Evolutionary conservation across 2,113 vertebrate species (phyloP).

Genomic region (Rattus rattus): DNA sequence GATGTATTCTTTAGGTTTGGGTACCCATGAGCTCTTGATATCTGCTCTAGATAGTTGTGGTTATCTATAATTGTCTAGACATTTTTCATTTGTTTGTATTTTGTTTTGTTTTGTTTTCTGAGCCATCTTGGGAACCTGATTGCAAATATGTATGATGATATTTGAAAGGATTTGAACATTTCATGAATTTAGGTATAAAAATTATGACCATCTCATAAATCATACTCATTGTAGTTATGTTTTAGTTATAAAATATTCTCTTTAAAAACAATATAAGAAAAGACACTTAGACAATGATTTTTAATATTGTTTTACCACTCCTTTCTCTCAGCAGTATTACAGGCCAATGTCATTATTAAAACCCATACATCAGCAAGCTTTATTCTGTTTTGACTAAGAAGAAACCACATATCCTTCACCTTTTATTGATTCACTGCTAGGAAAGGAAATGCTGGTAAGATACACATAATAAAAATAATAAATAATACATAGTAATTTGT

Average conservation of each 20-base stretch:
- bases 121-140: not conserved
- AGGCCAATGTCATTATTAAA: conserved; percentile 32
- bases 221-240: not conserved
- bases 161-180: not conserved
- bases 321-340: conserved; percentile 4
- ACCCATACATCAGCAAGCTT: conserved; percentile 55
- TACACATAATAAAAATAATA: conserved; percentile 2
- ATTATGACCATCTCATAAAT: not conserved
- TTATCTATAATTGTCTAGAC: no score
- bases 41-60: not conserved
- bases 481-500: conserved; percentile 35
- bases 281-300: not conserved
- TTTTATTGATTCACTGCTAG: conserved; percentile 56
- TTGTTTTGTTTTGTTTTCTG: not conserved
- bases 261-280: not conserved
- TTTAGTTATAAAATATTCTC: not conserved
- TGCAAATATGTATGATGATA: not conserved
- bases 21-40: not conserved
- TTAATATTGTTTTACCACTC: not conserved
- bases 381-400: conserved; percentile 61
- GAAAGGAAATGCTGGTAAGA: conserved; percentile 58
- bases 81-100: no score
- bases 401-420: conserved; percentile 66
- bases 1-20: not conserved
- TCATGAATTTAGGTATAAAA: not conserved